These are phyloP conservation scores for Calcarius ornatus DNA, from an alignment of 2,113 vertebrate species.

Conservation along the genomic window DNA sequence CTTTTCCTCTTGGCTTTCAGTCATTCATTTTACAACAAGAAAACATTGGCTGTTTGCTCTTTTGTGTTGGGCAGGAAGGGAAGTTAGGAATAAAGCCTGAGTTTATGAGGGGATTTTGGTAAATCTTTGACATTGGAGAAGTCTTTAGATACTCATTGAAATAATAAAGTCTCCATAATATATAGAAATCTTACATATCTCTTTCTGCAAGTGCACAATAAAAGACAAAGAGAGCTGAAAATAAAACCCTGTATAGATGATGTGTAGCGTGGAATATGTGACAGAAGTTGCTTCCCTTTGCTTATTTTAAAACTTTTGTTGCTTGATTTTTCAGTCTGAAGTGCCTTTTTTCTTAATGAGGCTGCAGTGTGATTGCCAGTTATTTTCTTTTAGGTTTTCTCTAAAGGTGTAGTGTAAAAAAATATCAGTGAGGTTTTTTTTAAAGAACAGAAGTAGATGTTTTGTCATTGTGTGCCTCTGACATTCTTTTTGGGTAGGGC, in stretches of 20 bases:
- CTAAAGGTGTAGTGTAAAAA: not conserved
- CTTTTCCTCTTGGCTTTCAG: not conserved
- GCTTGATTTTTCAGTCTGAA: not conserved
- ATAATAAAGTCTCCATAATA: not conserved
- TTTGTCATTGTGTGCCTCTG: not conserved
- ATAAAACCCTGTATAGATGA: not conserved
- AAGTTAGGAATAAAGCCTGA: not conserved
- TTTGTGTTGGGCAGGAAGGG: not conserved
- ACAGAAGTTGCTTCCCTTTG: not conserved
- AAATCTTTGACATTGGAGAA: not conserved
- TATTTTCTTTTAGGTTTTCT: not conserved
- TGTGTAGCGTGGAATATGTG: not conserved
- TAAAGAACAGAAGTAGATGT: not conserved
- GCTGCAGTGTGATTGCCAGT: not conserved
- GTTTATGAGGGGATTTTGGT: not conserved
- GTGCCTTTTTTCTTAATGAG: not conserved
- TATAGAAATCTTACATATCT: not conserved
- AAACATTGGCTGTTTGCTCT: not conserved
- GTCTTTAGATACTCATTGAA: not conserved
- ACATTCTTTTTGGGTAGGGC: not conserved
- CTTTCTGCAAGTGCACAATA: not conserved
- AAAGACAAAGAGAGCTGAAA: conserved; percentile 1
- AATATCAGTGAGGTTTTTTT: not conserved
- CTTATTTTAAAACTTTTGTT: conserved; percentile 15
- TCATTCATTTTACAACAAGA: not conserved